A percentile compares a stretch with the other conserved stretches of the same genome.
These are phyloP conservation scores for Enteromius unitaeniatus DNA, from an alignment of 2,797 vertebrate genomes.

Conservation along the genomic window DNA sequence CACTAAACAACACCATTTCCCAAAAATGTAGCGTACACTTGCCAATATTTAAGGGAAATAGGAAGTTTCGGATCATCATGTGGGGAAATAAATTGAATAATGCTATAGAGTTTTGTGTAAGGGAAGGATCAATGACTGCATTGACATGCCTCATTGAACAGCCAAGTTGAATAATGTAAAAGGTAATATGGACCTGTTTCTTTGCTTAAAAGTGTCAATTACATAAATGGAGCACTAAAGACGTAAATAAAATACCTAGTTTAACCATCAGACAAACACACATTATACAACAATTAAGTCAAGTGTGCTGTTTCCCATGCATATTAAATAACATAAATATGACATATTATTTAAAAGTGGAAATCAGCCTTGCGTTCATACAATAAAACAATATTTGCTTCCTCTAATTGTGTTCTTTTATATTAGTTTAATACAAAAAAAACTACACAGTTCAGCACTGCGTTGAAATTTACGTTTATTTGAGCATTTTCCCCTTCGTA, in stretches of 20 bases:
- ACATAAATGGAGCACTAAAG: background rate
- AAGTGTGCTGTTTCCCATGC: background rate
- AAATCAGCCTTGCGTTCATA: background rate
- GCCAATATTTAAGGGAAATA: constrained; percentile 18
- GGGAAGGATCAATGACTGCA: background rate
- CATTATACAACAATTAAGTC: background rate
- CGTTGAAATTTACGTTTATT: background rate
- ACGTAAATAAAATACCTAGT: background rate
- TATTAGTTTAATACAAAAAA: background rate
- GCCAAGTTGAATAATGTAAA: background rate
- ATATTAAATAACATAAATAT: background rate
- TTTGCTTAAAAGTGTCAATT: background rate
- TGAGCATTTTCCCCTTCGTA: background rate
- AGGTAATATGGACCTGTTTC: background rate
- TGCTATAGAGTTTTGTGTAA: background rate
- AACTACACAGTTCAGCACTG: background rate
- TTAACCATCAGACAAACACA: background rate
- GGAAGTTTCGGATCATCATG: background rate
- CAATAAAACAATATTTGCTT: background rate
- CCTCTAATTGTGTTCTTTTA: background rate
- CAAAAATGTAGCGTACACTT: constrained; percentile 7
- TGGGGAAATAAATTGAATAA: background rate
- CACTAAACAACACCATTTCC: constrained; percentile 27
- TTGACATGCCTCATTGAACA: background rate
- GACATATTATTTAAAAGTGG: background rate